These are phyloP conservation scores for Sebastes vulpes DNA, from an alignment of 2,797 vertebrate genomes.

Conservation along the genomic window DNA sequence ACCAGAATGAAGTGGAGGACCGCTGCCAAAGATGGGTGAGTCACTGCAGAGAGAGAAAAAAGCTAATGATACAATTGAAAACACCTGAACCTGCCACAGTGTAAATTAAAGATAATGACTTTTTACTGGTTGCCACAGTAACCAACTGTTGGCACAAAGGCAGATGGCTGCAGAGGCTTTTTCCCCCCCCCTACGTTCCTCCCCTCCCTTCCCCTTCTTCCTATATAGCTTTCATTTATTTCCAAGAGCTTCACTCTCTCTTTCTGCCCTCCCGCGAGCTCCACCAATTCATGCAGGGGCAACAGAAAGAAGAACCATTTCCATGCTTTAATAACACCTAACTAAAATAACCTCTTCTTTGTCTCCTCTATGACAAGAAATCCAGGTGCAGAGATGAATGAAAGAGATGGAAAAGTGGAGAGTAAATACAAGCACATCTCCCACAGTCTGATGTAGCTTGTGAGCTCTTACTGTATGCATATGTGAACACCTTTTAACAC, in stretches of 20 bases:
- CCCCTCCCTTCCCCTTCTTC: constrained; percentile 5
- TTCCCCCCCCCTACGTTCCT: not conserved
- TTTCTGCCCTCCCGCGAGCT: constrained; percentile 10
- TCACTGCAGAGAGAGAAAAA: constrained; percentile 57
- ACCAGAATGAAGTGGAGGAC: constrained; percentile 46
- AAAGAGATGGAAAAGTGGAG: not conserved
- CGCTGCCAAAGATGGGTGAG: constrained; percentile 69
- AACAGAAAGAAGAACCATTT: constrained; percentile 22
- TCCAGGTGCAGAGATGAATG: constrained; percentile 12
- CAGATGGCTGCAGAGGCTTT: constrained; percentile 66
- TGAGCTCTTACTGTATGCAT: not conserved
- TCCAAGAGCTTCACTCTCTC: constrained; percentile 23
- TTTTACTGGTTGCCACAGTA: constrained; percentile 86
- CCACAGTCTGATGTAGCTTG: not conserved
- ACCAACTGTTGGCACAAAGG: constrained; percentile 78
- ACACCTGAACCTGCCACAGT: constrained; percentile 85
- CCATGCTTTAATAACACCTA: constrained; percentile 30
- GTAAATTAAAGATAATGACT: constrained; percentile 86
- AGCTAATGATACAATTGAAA: constrained; percentile 78
- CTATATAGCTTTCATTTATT: constrained; percentile 46
- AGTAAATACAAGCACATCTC: not conserved
- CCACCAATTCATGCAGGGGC: constrained; percentile 31
- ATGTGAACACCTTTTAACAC: constrained; percentile 11
- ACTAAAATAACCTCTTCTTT: constrained; percentile 25
- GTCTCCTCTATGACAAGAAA: constrained; percentile 7